Percentiles rank a stretch among this genome's conserved stretches.
Evolutionary conservation across 2,888 invertebrate species (phyloP).

Genomic region (Lasius fuliginosus): DNA sequence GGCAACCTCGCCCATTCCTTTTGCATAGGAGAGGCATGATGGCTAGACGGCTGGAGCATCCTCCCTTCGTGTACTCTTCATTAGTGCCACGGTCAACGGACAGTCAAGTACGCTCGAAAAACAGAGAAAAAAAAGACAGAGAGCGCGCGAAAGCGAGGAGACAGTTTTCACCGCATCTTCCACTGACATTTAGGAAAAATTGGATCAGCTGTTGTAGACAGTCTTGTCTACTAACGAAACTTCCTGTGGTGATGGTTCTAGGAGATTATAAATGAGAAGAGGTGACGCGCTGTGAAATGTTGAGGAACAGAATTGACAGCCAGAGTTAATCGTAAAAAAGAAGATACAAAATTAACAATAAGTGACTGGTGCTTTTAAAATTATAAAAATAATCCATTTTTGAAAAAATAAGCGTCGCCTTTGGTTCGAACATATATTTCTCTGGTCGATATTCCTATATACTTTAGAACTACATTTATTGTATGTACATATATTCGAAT

Average conservation of each 20-base stretch:
- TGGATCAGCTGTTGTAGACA: slow-evolving; percentile 5
- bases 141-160: neutral
- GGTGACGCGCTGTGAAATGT: neutral
- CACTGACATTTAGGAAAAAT: slow-evolving; percentile 14
- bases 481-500: neutral
- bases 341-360: neutral
- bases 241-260: neutral
- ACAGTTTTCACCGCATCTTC: slow-evolving; percentile 19
- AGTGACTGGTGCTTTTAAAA: neutral
- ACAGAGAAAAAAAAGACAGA: slow-evolving; percentile 11
- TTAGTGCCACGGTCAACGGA: slow-evolving; percentile 62
- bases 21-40: slow-evolving; percentile 69
- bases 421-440: neutral
- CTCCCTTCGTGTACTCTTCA: slow-evolving; percentile 54
- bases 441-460: neutral
- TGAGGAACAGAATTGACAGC: neutral
- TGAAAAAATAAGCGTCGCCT: neutral
- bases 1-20: slow-evolving; percentile 80
- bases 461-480: neutral
- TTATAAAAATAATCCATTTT: neutral
- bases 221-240: neutral
- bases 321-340: neutral
- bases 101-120: slow-evolving; percentile 54
- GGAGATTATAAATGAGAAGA: slow-evolving; percentile 1
- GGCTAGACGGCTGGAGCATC: slow-evolving; percentile 41